Conservation (phyloP, 2,113 vertebrate genomes). For the Oncorhynchus mykiss region DNA sequence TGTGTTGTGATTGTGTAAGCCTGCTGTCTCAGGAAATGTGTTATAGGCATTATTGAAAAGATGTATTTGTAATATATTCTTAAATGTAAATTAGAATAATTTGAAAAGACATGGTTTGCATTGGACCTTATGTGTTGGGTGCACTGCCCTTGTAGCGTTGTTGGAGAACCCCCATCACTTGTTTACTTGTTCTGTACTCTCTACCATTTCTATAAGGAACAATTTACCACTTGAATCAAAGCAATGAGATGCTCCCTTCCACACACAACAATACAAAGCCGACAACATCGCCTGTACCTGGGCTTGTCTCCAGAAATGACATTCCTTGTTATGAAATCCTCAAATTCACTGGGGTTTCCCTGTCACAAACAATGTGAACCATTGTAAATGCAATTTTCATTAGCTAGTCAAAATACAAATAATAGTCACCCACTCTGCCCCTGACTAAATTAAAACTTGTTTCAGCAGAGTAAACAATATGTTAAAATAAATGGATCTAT, state of each 20-base stretch:
- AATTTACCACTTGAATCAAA: conserved; percentile 7
- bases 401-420: conserved; percentile 65
- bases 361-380: conserved; percentile 50
- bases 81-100: no score
- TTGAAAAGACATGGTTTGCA: no score
- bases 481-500: conserved; percentile 49
- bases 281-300: neutral
- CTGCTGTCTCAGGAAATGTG: no score
- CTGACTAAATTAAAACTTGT: conserved; percentile 46
- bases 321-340: conserved; percentile 20
- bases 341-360: conserved; percentile 43
- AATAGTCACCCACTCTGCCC: conserved; percentile 37
- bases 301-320: conserved; percentile 22
- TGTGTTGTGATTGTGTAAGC: no score
- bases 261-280: conserved; percentile 23
- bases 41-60: no score
- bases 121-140: no score
- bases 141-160: no score
- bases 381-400: conserved; percentile 62
- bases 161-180: no score
- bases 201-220: neutral
- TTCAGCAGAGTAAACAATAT: conserved; percentile 51
- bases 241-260: conserved; percentile 21
- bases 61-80: no score
- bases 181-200: conserved; percentile 6